Base-by-base conservation (phyloP, 2,797 vertebrate genomes). In the Calcarius lapponicus region DNA sequence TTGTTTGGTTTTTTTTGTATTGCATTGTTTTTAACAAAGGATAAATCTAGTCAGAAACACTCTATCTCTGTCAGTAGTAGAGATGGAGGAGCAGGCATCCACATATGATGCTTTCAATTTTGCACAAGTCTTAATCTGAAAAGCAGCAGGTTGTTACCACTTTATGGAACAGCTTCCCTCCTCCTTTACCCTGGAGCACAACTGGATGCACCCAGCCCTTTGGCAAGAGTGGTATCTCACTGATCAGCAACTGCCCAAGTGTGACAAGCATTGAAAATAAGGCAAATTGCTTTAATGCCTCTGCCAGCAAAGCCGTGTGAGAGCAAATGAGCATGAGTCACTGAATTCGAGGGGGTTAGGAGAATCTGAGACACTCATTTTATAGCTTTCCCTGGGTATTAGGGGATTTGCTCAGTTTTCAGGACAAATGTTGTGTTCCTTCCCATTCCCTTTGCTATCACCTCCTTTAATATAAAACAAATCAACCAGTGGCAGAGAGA, bases 261-360 rank as follows among this genome's bases (percentile, higher is more conserved):
- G 73, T 83, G 90, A 93, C 15, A 16, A 66, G 43, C 31, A 3
- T 11, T 64, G 73, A 57, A 88, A 91, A 92, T 57, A 70, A 91
- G 47, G 87, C 62, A 34, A 70, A 15, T 65, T 80, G 67, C 67
- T 84, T 83, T 54, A 73, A 72, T 70, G 60, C 19, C 61, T 83
- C n/a, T 86, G 86, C 90, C 76, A 73, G 56, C 71, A 91, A 76
- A 94, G 71, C 65, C 28, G 6, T 47, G 48, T 71, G 82, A 70
- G 57, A 73, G 67, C 71, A 85, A 70, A 80, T 15, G 58, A 75
- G 53, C 34, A 1, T 93, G 92, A 97, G 57, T 97, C 95, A 93
- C 45, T 29, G 70, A 62, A 36, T 28, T 29, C 31, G 54, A 85
- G 50, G 8, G 26, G 56, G 43, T 20, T 80, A 79, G 71, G 91